A percentile compares a stretch with the other conserved stretches of the same genome.
Conservation (phyloP, 2,113 vertebrate genomes). For the Morone saxatilis region DNA sequence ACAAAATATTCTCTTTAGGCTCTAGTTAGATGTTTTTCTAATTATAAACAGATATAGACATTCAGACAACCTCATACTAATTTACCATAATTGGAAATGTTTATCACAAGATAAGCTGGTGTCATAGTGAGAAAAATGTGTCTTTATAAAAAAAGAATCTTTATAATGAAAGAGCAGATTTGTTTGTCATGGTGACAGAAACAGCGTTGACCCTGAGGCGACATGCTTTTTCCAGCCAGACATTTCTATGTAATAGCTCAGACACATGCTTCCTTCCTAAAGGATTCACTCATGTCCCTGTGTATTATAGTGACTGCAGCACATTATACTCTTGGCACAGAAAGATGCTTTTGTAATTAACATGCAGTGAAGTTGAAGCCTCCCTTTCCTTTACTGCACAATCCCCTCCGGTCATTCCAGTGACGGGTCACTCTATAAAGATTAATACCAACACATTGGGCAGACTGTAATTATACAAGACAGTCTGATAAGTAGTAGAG, state of each 20-base stretch:
- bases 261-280: constrained; percentile 11
- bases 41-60: background rate
- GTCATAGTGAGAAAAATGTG: background rate
- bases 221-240: background rate
- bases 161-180: background rate
- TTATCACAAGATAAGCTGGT: background rate
- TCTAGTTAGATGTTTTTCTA: background rate
- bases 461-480: constrained; percentile 4
- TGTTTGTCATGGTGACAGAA: background rate
- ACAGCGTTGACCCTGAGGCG: background rate
- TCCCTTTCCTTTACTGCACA: background rate
- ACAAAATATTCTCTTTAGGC: background rate
- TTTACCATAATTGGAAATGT: background rate
- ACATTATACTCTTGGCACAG: background rate
- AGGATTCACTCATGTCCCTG: background rate
- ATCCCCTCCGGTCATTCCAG: background rate
- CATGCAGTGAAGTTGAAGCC: background rate
- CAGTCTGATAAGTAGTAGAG: constrained; percentile 4
- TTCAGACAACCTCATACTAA: background rate
- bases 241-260: background rate
- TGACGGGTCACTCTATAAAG: background rate
- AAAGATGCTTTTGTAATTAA: background rate
- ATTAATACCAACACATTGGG: background rate
- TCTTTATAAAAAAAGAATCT: background rate
- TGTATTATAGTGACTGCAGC: background rate